Percentiles rank a stretch among this genome's conserved stretches.
Conservation (phyloP, 2,113 vertebrate genomes). For the Meleagris gallopavo region DNA sequence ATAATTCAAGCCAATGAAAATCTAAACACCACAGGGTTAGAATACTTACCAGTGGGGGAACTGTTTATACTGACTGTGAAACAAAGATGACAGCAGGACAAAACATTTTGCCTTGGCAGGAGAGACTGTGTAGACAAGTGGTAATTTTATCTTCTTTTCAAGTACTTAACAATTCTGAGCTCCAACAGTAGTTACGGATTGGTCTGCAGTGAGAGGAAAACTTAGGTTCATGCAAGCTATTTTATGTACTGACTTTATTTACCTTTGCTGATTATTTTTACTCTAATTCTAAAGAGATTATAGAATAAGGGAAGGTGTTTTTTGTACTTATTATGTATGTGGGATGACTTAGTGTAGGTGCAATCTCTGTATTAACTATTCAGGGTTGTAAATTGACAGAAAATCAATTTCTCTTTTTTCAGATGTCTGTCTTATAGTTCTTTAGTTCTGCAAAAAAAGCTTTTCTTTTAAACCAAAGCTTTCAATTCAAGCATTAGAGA, state of each 20-base stretch:
- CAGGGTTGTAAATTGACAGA: neutral
- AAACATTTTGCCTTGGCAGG: slow-evolving; percentile 17
- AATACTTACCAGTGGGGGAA: slow-evolving; percentile 17
- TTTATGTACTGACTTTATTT: slow-evolving; percentile 1
- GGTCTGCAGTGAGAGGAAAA: neutral
- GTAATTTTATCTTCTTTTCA: slow-evolving; percentile 30
- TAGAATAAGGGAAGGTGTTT: neutral
- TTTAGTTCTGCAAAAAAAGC: neutral
- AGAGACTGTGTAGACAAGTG: neutral
- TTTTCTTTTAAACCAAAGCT: neutral
- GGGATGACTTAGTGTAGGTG: neutral
- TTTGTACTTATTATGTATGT: neutral
- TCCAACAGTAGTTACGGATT: neutral
- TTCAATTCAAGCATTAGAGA: neutral
- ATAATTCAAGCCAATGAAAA: slow-evolving; percentile 33
- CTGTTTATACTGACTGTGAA: slow-evolving; percentile 32
- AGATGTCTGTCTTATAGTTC: neutral
- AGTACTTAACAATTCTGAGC: neutral
- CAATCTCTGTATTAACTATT: neutral
- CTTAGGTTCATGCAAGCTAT: neutral
- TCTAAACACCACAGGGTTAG: neutral
- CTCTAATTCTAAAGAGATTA: neutral
- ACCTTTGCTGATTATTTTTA: neutral
- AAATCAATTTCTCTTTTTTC: neutral
- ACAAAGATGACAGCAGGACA: slow-evolving; percentile 1